Evolutionary conservation across 2,113 vertebrate genomes (phyloP), one percentile per base, ranked within the genome.

Genomic region (Centrocercus urophasianus): DNA sequence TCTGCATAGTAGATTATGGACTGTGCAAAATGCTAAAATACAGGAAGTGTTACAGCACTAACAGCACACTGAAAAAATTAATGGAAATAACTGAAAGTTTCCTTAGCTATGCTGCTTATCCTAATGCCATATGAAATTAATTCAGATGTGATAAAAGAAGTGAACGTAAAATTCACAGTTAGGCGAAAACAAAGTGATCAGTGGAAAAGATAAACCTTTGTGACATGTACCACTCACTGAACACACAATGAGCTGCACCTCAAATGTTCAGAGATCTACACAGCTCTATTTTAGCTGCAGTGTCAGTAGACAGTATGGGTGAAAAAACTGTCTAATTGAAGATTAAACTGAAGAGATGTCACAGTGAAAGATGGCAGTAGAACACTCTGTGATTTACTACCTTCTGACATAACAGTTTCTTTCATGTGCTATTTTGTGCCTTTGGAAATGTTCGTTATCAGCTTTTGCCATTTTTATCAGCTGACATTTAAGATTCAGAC

Each of bases 401-500:
- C 32, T 82, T 72, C 66, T 65, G 25, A 69, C 30, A 36, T 11
- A 30, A 73, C 7, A 19, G 9, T 27, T 84, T 50, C 21, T 60
- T 56, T 65, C 43, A 30, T 10, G 8, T 38, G 30, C 3, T 3
- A 3, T 27, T 73, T n/a, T 22, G 3, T 65, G 27, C 54, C 57
- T 76, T 88, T 71, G 60, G n/a, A 93, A 83, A 60, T 2, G 28
- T 59, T 86, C 7, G 10, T 60, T 73, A 63, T 11, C n/a, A 34
- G 5, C 48, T 72, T 64, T 81, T 71, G 16, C 25, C 11, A 48
- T 7, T 87, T 90, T 86, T 57, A 52, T 79, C 65, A 75, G 70
- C 36, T 91, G 59, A 79, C 56, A 71, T 86, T 91, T 76, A 94
- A 70, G 32, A 78, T 79, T 91, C 50, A 83, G 57, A 85, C 48